These are phyloP conservation scores for Lanius collurio DNA, from an alignment of 2,113 vertebrate species.

Conservation along the genomic window DNA sequence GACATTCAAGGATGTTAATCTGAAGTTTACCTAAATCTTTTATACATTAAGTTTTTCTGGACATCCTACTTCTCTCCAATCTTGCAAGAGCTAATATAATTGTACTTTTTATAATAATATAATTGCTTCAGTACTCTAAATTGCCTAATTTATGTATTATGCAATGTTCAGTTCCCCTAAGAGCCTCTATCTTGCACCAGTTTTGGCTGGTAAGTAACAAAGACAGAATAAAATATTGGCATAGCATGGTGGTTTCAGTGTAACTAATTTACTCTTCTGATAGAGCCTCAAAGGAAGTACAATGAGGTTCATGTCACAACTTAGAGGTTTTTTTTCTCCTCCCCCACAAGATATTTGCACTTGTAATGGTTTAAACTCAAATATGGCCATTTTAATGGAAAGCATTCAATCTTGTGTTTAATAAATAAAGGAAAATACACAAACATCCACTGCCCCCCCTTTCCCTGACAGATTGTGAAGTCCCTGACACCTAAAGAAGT, in stretches of 20 bases:
- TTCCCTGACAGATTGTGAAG: not conserved
- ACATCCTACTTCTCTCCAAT: not conserved
- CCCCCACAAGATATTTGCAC: not conserved
- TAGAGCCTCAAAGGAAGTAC: not conserved
- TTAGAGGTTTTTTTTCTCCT: not conserved
- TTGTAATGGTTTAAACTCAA: not conserved
- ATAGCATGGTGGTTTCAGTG: not conserved
- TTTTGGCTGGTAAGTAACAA: not conserved
- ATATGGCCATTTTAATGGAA: not conserved
- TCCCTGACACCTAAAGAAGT: not conserved
- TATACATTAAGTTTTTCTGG: not conserved
- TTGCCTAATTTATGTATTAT: not conserved
- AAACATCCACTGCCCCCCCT: not conserved
- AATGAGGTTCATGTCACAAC: not conserved
- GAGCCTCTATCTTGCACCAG: not conserved
- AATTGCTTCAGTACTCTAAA: not conserved
- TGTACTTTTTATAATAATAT: not conserved
- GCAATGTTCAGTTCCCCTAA: not conserved
- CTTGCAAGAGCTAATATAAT: not conserved
- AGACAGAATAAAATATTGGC: not conserved
- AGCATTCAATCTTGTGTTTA: not conserved
- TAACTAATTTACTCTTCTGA: not conserved
- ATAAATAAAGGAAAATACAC: not conserved
- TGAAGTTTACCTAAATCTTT: not conserved
- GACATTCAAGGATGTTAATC: rapidly evolving